Base-by-base conservation (phyloP, 2,113 vertebrate genomes). In the Charina bottae region DNA sequence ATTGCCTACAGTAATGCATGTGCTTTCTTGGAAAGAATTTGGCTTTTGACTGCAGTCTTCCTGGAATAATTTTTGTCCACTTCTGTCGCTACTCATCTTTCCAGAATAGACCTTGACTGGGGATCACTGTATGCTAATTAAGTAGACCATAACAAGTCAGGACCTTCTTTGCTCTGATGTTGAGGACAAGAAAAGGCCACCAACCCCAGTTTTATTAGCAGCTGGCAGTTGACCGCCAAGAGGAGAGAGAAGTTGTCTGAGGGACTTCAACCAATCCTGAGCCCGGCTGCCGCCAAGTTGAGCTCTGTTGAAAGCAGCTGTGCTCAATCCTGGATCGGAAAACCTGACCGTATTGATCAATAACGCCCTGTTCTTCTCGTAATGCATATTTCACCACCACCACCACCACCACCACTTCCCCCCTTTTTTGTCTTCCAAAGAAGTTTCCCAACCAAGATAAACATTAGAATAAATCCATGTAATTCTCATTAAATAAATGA, bases 91-190 rank as follows among this genome's bases (percentile, higher is more conserved):
- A 28, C 59, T 0, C n/a, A 24, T 58, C 6, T 89, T 89, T 78
- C 53, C 0, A 55, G 89, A 28, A 9, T 55, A 88, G 94, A 90
- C 55, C 86, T 93, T 78, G 83, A 90, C 85, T 87, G 11, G 24
- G n/a, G 89, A 78, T 56, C 87, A 93, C 90, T 93, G 92, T 12
- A 93, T 90, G 64, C 90, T 95, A 55, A 92, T 92, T 46, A 86
- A 83, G 0, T 9, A 93, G 89, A 4, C 7, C 9, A 1, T 93
- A n/a, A 93, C 89, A 93, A 96, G 95, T 93, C 93, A 95, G 90
- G 62, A 72, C 86, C 93, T 95, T 93, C 92, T 96, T 89, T 87
- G 28, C 4, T 37, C 3, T 49, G 33, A 78, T 78, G 37, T 19
- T 33, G 13, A 33, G 68, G 15, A 78, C 37, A 78, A 78, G n/a